Base-by-base conservation (phyloP, 2,113 vertebrate species). In the Colossoma macropomum region DNA sequence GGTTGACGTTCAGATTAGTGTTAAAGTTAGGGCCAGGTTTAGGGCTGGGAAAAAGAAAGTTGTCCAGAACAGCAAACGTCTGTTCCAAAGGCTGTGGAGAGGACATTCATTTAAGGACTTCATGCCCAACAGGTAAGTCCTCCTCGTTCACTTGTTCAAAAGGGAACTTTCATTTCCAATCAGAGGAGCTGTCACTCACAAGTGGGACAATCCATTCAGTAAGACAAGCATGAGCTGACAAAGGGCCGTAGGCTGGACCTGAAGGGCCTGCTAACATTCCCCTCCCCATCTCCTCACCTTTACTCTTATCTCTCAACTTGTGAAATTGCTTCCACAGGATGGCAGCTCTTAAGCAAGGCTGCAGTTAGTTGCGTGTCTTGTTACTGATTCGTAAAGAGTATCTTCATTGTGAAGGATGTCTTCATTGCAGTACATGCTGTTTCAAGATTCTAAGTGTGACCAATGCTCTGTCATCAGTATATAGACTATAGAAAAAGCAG, bases 101-200 rank as follows among this genome's bases (percentile, higher is more conserved):
- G 54, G 1, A 59, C 54, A 59, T 21, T 23, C 3, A 21, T 59
- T 59, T 59, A 17, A 54, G 52, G 15, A 19, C 19, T 54, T 21
- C 15, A 21, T 54, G 54, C 21, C 54, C 54, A 59, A 63, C 16
- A 32, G 25, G 50, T 41, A 56, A 50, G 15, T 11, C 82, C 76
- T 68, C 25, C n/a, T 17, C 45, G 2, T 48, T n/a, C 74, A 82
- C 41, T 86, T 83, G 87, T 79, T 83, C 82, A 89, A 86, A 85
- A 88, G 86, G 85, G 86, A 84, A 90, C 92, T 90, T 88, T 88
- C 86, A 84, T 89, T 89, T 89, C 12, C 59, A 32, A 70, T 82
- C 74, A 45, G 59, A 77, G 62, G 45, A 60, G 62, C 81, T 27
- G 4, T 77, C 81, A 82, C 16, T 77, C 81, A 70, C 30, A 82